A percentile compares a stretch with the other conserved stretches of the same genome.
These are phyloP conservation scores for Tyto alba DNA, from an alignment of 2,113 vertebrate genomes.

Conservation along the genomic window DNA sequence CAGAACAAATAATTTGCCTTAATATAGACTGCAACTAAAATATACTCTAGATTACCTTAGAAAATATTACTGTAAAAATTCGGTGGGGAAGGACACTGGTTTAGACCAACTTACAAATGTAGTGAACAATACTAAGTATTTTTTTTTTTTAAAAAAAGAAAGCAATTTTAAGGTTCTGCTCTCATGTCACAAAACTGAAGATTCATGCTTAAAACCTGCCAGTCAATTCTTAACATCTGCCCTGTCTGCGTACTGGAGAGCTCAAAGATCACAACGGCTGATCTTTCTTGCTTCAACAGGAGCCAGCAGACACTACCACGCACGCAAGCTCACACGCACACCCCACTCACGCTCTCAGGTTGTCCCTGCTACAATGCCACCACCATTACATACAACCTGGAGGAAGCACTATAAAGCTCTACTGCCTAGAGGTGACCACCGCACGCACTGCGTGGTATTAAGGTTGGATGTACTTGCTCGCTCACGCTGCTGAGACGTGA, in stretches of 20 bases:
- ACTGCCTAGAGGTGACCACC: not conserved
- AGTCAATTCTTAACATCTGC: not conserved
- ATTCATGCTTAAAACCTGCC: not conserved
- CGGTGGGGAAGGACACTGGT: constrained; percentile 17
- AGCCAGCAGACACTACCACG: not conserved
- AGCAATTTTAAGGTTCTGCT: not conserved
- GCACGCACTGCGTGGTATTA: not conserved
- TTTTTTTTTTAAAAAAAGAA: not conserved
- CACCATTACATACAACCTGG: not conserved
- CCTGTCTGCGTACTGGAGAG: not conserved
- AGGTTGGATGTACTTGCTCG: not conserved
- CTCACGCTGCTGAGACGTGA: not conserved
- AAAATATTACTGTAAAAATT: constrained; percentile 64
- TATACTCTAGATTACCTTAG: constrained; percentile 63
- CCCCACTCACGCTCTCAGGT: not conserved
- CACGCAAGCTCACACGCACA: not conserved
- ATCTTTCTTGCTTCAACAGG: not conserved
- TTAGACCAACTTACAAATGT: constrained; percentile 19
- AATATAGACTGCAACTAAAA: constrained; percentile 65
- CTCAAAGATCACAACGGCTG: not conserved
- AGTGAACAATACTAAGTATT: not conserved
- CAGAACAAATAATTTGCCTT: constrained; percentile 70
- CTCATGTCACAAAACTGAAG: not conserved
- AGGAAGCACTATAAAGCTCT: not conserved
- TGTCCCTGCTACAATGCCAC: not conserved